phyloP scores from a whole-genome alignment of 2,797 vertebrate genomes.

The Scolopax rusticola region DNA sequence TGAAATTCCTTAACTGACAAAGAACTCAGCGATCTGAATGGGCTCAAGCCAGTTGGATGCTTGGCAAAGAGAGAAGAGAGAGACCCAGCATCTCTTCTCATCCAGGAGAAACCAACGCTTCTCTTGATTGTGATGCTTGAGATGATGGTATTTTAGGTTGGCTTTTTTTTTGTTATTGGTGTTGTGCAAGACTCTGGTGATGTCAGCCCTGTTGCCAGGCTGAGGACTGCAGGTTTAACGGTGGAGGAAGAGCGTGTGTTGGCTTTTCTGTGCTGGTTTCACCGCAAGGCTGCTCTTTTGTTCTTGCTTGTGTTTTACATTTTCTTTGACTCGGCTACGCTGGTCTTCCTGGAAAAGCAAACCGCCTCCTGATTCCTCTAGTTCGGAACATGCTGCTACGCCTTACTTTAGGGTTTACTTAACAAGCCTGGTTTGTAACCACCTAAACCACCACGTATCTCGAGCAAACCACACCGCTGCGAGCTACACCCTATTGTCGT shows the following conservation, averaged over 20 bases:
- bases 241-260: neutral
- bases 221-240: neutral
- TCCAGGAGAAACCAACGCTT: neutral
- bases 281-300: neutral
- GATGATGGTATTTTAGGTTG: neutral
- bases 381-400: neutral
- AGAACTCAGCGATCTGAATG: neutral
- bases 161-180: accelerated
- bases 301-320: neutral
- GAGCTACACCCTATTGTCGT: neutral
- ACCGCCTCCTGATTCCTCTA: neutral
- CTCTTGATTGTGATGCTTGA: accelerated
- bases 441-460: neutral
- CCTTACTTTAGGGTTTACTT: neutral
- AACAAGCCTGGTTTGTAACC: neutral
- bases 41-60: neutral
- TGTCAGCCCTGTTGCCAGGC: neutral
- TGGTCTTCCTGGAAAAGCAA: neutral
- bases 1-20: neutral
- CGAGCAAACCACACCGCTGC: neutral
- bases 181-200: neutral
- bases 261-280: neutral
- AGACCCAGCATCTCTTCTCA: neutral
- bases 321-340: neutral
- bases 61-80: neutral